These are phyloP conservation scores for Drosophila imparisetae DNA, from an alignment of 2,888 invertebrate species.

Conservation along the genomic window DNA sequence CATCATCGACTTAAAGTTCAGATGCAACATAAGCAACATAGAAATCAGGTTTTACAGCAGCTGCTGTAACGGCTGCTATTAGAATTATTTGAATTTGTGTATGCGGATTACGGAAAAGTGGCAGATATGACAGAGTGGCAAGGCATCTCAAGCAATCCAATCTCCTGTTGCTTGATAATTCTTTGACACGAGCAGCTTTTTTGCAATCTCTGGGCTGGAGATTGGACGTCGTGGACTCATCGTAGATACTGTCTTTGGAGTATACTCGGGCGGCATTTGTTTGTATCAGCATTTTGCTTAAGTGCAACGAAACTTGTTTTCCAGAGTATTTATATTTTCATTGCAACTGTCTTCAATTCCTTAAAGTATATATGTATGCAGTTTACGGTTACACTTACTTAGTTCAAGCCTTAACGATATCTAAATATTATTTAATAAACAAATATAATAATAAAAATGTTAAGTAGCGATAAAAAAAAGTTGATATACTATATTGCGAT, in stretches of 20 bases:
- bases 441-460: too few species aligned
- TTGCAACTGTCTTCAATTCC: slow-evolving; percentile 16
- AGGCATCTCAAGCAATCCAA: slow-evolving; percentile 28
- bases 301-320: slow-evolving; percentile 62
- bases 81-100: slow-evolving; percentile 1
- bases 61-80: slow-evolving; percentile 27
- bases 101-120: neutral
- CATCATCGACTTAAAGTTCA: slow-evolving; percentile 43
- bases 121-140: neutral
- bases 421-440: too few species aligned
- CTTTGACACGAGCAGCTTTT: slow-evolving; percentile 37
- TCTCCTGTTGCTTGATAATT: slow-evolving; percentile 66
- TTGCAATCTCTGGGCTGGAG: slow-evolving; percentile 5
- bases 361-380: too few species aligned
- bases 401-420: too few species aligned
- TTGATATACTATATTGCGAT: too few species aligned
- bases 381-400: too few species aligned
- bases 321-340: slow-evolving; percentile 37
- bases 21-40: slow-evolving; percentile 45
- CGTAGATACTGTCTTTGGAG: slow-evolving; percentile 32
- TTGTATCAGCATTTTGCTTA: slow-evolving; percentile 65
- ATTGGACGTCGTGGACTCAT: neutral
- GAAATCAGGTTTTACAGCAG: slow-evolving; percentile 64
- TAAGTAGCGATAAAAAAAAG: too few species aligned
- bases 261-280: slow-evolving; percentile 64